A percentile compares a stretch with the other conserved stretches of the same genome.
These are phyloP conservation scores for Vimba vimba DNA, from an alignment of 2,113 vertebrate genomes.

Conservation along the genomic window DNA sequence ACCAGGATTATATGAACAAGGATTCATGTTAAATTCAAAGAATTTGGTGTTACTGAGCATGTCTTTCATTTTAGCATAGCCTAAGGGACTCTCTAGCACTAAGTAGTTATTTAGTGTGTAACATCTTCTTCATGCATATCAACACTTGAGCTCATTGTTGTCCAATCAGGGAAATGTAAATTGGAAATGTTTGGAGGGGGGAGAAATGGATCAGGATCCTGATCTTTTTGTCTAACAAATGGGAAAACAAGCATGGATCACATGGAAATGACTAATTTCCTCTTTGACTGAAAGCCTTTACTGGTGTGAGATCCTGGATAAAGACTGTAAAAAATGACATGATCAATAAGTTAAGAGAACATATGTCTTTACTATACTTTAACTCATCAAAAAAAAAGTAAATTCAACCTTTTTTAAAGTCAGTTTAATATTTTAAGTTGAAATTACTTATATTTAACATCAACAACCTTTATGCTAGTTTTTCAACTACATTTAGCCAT, in stretches of 20 bases:
- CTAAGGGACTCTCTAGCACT: neutral
- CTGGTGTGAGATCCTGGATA: constrained; percentile 53
- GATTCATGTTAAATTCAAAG: neutral
- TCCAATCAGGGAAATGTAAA: constrained; percentile 38
- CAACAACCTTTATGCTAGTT: neutral
- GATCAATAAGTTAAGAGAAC: too few relatives aligned
- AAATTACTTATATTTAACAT: neutral
- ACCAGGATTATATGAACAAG: neutral
- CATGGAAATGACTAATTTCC: constrained; percentile 60
- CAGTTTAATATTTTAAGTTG: too few relatives aligned
- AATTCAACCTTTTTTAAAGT: too few relatives aligned
- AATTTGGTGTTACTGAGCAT: neutral
- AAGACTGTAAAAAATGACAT: too few relatives aligned
- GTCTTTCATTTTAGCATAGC: neutral
- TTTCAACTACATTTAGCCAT: neutral
- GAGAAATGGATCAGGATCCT: constrained; percentile 60
- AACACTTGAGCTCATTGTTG: neutral
- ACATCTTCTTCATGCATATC: neutral
- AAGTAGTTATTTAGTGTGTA: neutral
- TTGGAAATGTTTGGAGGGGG: constrained; percentile 33
- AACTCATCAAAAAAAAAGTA: too few relatives aligned
- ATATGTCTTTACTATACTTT: too few relatives aligned
- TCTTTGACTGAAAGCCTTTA: constrained; percentile 33
- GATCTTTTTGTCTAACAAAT: constrained; percentile 62
- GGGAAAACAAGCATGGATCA: constrained; percentile 62